Percentiles rank a stretch among this genome's conserved stretches.
Conservation (phyloP, 2,797 vertebrate genomes). For the Sitta carolinensis region DNA sequence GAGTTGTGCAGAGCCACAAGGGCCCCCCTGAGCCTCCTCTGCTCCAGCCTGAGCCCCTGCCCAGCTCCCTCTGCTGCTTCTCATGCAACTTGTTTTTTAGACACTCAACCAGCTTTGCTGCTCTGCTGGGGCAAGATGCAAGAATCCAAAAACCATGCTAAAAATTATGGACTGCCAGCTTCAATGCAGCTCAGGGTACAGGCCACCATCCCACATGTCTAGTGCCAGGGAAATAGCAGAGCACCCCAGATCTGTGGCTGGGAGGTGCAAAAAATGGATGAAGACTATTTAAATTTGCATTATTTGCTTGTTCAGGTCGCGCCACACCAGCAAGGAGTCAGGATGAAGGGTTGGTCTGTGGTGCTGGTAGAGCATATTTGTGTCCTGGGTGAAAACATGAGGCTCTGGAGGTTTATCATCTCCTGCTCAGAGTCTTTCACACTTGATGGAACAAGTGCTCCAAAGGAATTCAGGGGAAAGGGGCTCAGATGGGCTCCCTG, state of each 20-base stretch:
- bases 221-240: neutral
- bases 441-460: neutral
- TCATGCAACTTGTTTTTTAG: neutral
- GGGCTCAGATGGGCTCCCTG: neutral
- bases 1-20: neutral
- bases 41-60: neutral
- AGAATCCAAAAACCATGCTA: neutral
- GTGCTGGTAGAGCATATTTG: neutral
- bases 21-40: neutral
- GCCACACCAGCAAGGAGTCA: rapidly evolving
- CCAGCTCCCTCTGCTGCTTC: neutral
- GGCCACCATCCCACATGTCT: rapidly evolving
- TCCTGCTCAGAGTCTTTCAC: neutral
- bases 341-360: neutral
- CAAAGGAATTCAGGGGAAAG: neutral
- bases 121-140: neutral
- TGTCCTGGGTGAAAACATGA: neutral
- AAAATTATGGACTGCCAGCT: neutral
- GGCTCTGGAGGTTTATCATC: neutral
- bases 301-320: too few relatives aligned
- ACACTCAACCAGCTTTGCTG: neutral
- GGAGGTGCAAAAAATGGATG: rapidly evolving
- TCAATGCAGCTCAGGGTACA: neutral
- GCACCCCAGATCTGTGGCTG: neutral
- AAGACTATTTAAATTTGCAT: neutral